Evolutionary conservation across 2,888 invertebrate species (phyloP).

Genomic region (Xylota segnis): DNA sequence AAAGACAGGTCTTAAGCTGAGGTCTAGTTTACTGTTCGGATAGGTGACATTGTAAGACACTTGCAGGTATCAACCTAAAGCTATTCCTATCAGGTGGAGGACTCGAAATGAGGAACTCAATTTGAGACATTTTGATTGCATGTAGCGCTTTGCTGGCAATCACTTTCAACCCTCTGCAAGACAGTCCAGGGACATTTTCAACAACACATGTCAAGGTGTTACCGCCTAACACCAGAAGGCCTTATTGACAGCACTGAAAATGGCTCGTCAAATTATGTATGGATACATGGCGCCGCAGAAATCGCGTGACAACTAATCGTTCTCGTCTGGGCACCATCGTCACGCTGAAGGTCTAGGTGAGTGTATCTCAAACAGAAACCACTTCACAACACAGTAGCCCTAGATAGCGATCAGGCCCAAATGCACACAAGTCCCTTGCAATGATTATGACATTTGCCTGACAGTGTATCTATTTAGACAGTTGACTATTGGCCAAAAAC

Average conservation of each 20-base stretch:
- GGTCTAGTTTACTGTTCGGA: too few relatives aligned
- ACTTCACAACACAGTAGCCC: background rate
- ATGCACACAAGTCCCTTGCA: background rate
- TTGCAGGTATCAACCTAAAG: too few relatives aligned
- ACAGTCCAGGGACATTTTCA: too few relatives aligned
- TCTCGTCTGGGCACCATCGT: background rate
- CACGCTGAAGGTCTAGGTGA: constrained; percentile 20
- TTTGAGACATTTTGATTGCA: too few relatives aligned
- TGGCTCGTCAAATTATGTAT: background rate
- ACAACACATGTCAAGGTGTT: background rate
- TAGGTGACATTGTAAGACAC: too few relatives aligned
- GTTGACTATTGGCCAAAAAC: background rate
- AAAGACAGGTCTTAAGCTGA: too few relatives aligned
- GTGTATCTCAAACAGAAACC: background rate
- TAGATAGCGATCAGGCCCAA: background rate
- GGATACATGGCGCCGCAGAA: background rate
- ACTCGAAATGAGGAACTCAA: too few relatives aligned
- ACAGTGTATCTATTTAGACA: background rate
- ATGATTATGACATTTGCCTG: constrained; percentile 13
- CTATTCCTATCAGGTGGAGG: too few relatives aligned
- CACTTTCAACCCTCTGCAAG: too few relatives aligned
- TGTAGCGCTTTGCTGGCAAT: too few relatives aligned
- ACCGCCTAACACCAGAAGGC: background rate
- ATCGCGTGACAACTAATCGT: background rate
- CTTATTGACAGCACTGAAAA: background rate